Base-by-base conservation (phyloP, 2,888 invertebrate genomes). In the Blastobasis lacticolella region DNA sequence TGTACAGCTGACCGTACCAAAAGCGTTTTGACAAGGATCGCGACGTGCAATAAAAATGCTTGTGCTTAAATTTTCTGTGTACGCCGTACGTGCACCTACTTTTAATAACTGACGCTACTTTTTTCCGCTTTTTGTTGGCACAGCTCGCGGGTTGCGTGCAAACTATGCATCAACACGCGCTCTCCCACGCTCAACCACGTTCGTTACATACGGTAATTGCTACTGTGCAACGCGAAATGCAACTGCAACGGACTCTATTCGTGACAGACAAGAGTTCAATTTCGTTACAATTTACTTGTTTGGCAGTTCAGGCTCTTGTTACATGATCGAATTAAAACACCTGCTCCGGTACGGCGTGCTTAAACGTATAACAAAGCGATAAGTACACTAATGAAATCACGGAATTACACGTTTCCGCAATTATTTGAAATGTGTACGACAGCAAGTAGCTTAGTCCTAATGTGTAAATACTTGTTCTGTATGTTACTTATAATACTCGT, bases 81-180 rank as follows among this genome's bases (percentile, higher is more conserved):
- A 23, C 23, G 23, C 23, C 23, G 23, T 23, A 23, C 23, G 23
- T 63, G 58, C 64, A 66, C 60, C 58, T 67, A 66, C 63, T 74
- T 69, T 68, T 69, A 71, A 73, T 71, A 67, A 63, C 63, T 65
- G 40, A 38, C 10, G n/a, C 36, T 64, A 57, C 47, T 59, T 67
- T 67, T 66, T 62, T 63, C 61, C 57, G 52, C 54, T 58, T 57
- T 56, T 53, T 45, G 45, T 45, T 49, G 57, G 57, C 60, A 59
- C 62, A 61, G 23, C 60, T 57, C 60, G 56, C 51, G 55, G 60
- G 55, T 78, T 58, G 73, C 75, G 72, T 76, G 78, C 63, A 64
- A 63, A 59, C 63, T 67, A 62, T 67, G 63, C 69, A 74, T 78
- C 77, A 77, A 62, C 71, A 66, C 66, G 66, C 66, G 57, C 66